phyloP scores from a whole-genome alignment of 2,888 invertebrate species.

The Hypercompe scribonia region DNA sequence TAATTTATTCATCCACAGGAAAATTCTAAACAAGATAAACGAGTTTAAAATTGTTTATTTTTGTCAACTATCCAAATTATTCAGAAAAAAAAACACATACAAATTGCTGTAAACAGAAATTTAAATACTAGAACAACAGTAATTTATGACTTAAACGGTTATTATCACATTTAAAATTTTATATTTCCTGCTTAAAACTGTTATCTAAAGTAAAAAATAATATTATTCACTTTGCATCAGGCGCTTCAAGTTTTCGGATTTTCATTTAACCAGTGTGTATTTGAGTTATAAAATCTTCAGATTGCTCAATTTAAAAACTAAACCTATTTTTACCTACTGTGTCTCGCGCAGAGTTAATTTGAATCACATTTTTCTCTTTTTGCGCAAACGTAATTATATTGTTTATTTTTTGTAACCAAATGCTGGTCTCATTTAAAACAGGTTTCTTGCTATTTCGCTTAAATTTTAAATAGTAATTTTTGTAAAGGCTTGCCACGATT shows the following conservation, averaged over 20 bases:
- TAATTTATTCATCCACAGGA: too few species aligned
- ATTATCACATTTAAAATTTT: background rate
- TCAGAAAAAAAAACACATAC: background rate
- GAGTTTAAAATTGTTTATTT: too few species aligned
- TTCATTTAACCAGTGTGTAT: background rate
- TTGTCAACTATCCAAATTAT: background rate
- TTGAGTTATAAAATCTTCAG: background rate
- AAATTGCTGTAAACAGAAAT: background rate
- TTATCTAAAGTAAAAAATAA: too few species aligned
- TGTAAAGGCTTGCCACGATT: background rate
- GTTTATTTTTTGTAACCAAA: background rate
- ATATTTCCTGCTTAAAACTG: background rate
- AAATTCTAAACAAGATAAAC: too few species aligned
- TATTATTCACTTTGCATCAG: background rate
- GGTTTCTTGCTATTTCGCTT: background rate
- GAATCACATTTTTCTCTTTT: background rate
- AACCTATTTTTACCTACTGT: background rate
- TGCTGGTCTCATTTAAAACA: background rate
- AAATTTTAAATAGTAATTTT: background rate
- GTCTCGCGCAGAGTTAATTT: background rate
- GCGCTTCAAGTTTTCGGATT: background rate
- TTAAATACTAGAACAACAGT: background rate
- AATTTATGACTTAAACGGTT: background rate
- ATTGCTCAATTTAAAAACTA: background rate
- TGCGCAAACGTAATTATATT: background rate